Conservation (phyloP, 2,888 invertebrate genomes). For the Syritta pipiens region DNA sequence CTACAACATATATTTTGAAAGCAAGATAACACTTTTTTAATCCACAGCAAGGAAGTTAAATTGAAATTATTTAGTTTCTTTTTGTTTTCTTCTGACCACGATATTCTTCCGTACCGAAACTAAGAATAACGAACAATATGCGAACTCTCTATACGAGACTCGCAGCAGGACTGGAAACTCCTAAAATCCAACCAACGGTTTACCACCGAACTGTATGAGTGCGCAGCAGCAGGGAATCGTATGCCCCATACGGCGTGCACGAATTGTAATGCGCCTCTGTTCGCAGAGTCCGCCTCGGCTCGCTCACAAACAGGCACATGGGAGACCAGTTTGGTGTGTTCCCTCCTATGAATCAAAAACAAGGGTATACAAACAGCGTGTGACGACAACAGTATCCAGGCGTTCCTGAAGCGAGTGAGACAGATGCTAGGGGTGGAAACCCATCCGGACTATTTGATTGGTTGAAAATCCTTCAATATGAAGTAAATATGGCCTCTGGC, state of each 20-base stretch:
- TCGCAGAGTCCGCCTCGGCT: slow-evolving; percentile 35
- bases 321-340: slow-evolving; percentile 7
- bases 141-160: slow-evolving; percentile 78
- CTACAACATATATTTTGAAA: slow-evolving; percentile 7
- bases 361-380: neutral
- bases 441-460: slow-evolving; percentile 18
- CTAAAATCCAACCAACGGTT: slow-evolving; percentile 75
- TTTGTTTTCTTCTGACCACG: slow-evolving; percentile 25
- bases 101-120: slow-evolving; percentile 38
- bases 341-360: slow-evolving; percentile 10
- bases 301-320: slow-evolving; percentile 7
- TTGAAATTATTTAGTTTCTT: slow-evolving; percentile 14
- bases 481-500: slow-evolving; percentile 35
- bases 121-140: slow-evolving; percentile 72
- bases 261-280: slow-evolving; percentile 50
- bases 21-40: slow-evolving; percentile 38
- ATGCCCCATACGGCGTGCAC: slow-evolving; percentile 67
- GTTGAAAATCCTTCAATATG: slow-evolving; percentile 7
- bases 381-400: neutral
- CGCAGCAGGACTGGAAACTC: slow-evolving; percentile 80
- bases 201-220: slow-evolving; percentile 56
- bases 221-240: slow-evolving; percentile 69
- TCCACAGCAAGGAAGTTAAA: slow-evolving; percentile 36
- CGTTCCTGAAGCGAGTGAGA: neutral
- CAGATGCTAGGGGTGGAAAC: neutral